Conservation (phyloP, 2,797 vertebrate genomes). For the Sandelia bainsii region DNA sequence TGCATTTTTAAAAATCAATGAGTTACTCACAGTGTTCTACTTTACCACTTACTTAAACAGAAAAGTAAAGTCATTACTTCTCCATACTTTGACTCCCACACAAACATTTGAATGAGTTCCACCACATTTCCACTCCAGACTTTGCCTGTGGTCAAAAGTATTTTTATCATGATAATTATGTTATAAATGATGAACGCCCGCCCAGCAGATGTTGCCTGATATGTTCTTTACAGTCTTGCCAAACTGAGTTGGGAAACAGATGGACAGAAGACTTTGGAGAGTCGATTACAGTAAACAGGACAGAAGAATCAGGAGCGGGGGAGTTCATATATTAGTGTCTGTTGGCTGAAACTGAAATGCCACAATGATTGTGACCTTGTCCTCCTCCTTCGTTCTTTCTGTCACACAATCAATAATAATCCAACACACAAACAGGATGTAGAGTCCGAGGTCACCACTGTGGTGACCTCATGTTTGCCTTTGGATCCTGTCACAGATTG, state of each 20-base stretch:
- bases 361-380: neutral
- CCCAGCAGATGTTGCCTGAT: slow-evolving; percentile 6
- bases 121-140: neutral
- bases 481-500: neutral
- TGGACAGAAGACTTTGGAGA: neutral
- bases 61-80: too few species aligned
- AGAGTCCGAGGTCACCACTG: slow-evolving; percentile 30
- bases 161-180: neutral
- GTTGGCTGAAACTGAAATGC: neutral
- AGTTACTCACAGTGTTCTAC: too few species aligned
- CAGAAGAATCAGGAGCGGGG: neutral
- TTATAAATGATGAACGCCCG: slow-evolving; percentile 1
- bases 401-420: slow-evolving; percentile 1
- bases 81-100: neutral
- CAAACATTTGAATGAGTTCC: neutral
- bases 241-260: neutral
- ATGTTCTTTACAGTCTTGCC: neutral
- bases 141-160: neutral
- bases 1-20: too few species aligned
- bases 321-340: neutral
- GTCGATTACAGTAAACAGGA: neutral
- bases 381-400: slow-evolving; percentile 6
- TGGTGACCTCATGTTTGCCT: neutral
- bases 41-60: too few species aligned
- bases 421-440: slow-evolving; percentile 55